Base-by-base conservation (phyloP, 2,888 invertebrate species). In the Ectemnius cavifrons region DNA sequence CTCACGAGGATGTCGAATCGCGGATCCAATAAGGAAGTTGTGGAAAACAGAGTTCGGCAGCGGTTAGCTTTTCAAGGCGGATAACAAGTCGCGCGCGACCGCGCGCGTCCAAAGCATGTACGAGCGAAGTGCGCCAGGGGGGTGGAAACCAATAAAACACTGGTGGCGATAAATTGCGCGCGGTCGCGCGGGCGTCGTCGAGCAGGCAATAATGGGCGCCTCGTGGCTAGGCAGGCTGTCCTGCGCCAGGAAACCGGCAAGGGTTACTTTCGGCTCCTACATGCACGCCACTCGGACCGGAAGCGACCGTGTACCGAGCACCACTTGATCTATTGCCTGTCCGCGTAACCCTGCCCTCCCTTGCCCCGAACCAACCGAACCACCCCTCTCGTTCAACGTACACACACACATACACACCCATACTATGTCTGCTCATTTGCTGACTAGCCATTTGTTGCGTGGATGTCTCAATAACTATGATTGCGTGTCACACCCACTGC, bases 111-210 rank as follows among this genome's bases (percentile, higher is more conserved):
- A 37, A 37, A 37, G 37, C 37, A 37, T 37, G 37, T 37, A 8
- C 37, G 37, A 6, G 37, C 5, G 37, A 8, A 80, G 79, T 80
- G 68, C 52, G 23, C 23, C 2, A 23, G 8, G 8, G 78, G 79
- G 84, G 77, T 67, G 83, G 23, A 77, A 85, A 16, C 8, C 88
- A 86, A 88, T 88, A 88, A 88, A 87, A 88, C 86, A 86, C 87
- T 86, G 81, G 75, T 72, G 80, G 79, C 87, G 85, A 88, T 88
- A 88, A 88, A 88, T 88, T 83, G 85, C 84, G 79, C 72, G 78
- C 71, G 79, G 84, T 80, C 78, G 77, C 78, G 76, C 80, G 85
- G 77, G 79, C 81, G 79, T 86, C 86, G 84, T 84, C 83, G 82
- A 84, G 82, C 83, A 82, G 83, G 80, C 84, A 85, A 86, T 87